phyloP scores from a whole-genome alignment of 2,888 invertebrate species.

The Chloroclysta siterata region DNA sequence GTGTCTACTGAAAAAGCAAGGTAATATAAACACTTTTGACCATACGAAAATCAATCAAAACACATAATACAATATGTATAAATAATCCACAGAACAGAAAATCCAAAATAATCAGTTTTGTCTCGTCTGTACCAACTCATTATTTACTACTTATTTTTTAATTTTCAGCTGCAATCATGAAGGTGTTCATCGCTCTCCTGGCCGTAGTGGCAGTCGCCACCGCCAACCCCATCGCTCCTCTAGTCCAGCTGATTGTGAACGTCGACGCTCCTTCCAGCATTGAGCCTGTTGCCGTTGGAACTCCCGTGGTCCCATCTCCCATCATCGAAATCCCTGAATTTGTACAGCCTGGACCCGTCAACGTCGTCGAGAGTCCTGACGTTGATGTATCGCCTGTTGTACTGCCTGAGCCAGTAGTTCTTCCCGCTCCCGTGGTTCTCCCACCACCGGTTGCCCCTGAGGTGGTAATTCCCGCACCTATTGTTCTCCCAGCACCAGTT shows the following conservation, averaged over 20 bases:
- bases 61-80: too few relatives aligned
- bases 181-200: conserved; percentile 55
- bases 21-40: conserved; percentile 7
- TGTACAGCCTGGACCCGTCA: neutral
- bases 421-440: conserved; percentile 5
- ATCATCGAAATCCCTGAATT: conserved; percentile 27
- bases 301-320: conserved; percentile 24
- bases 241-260: conserved; percentile 63
- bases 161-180: conserved; percentile 49
- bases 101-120: neutral
- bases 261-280: conserved; percentile 48
- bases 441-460: conserved; percentile 2
- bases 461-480: conserved; percentile 2
- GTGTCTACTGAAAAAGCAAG: conserved; percentile 20
- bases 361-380: neutral
- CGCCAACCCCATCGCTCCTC: conserved; percentile 56
- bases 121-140: neutral
- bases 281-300: conserved; percentile 26
- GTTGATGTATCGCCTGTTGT: neutral
- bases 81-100: too few relatives aligned
- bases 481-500: conserved; percentile 1
- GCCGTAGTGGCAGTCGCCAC: conserved; percentile 59
- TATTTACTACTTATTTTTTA: neutral
- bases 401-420: conserved; percentile 1
- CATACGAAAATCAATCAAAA: neutral